Evolutionary conservation across 2,797 vertebrate genomes (phyloP).

Genomic region (Sebastiscus tertius): DNA sequence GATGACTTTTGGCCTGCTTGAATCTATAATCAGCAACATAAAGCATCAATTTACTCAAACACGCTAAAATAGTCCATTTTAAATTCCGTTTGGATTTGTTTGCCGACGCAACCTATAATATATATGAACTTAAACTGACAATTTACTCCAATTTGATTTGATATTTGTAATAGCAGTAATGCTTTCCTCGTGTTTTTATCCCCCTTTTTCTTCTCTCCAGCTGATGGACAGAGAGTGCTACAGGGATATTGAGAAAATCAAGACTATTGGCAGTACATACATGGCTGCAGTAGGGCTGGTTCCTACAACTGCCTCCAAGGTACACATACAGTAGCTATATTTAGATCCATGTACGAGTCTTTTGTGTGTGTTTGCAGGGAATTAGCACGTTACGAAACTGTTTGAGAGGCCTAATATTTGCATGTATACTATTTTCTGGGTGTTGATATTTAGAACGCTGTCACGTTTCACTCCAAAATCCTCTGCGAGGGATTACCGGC

Average conservation of each 20-base stretch:
- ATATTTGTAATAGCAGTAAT: slow-evolving; percentile 3
- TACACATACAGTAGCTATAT: slow-evolving; percentile 60
- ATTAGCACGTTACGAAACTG: slow-evolving; percentile 18
- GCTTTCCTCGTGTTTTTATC: slow-evolving; percentile 9
- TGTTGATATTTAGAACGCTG: slow-evolving; percentile 43
- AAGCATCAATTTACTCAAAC: slow-evolving; percentile 54
- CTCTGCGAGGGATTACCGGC: slow-evolving; percentile 47
- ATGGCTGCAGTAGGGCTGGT: slow-evolving; percentile 98
- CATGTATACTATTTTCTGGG: slow-evolving; percentile 7
- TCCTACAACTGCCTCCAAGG: slow-evolving; percentile 91
- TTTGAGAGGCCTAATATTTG: slow-evolving; percentile 20
- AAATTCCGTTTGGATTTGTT: slow-evolving; percentile 33
- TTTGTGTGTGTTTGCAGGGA: slow-evolving; percentile 14
- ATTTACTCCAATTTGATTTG: slow-evolving; percentile 9
- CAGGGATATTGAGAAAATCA: slow-evolving; percentile 98
- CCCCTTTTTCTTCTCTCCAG: slow-evolving; percentile 45
- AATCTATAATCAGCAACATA: slow-evolving; percentile 57
- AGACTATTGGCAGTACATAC: slow-evolving; percentile 98
- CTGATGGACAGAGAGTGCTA: slow-evolving; percentile 98
- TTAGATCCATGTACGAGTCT: slow-evolving; percentile 5
- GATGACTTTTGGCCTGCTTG: slow-evolving; percentile 50
- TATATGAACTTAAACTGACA: slow-evolving; percentile 15
- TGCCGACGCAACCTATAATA: slow-evolving; percentile 9
- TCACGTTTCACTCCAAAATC: slow-evolving; percentile 57
- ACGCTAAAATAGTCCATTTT: slow-evolving; percentile 14